Evolutionary conservation across 2,888 invertebrate species (phyloP).

Genomic region (Acronicta aceris): DNA sequence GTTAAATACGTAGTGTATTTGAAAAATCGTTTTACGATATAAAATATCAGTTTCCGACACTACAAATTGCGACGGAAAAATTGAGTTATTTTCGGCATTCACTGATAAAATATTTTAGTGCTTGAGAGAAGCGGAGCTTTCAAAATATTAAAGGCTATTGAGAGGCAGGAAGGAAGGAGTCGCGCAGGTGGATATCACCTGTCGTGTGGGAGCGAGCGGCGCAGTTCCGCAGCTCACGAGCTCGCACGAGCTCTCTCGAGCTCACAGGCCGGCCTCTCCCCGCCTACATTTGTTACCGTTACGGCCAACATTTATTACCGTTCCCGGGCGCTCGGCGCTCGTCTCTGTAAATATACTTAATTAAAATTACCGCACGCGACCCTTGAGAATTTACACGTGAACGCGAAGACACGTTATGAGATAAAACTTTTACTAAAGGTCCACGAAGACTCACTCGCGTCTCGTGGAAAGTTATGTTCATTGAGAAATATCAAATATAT

Average conservation of each 20-base stretch:
- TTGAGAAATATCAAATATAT: slow-evolving; percentile 24
- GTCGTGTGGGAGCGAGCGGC: slow-evolving; percentile 57
- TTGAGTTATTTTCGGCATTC: slow-evolving; percentile 55
- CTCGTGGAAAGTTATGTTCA: slow-evolving; percentile 16
- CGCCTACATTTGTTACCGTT: slow-evolving; percentile 81
- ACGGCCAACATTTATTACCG: slow-evolving; percentile 81
- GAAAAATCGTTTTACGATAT: slow-evolving; percentile 33
- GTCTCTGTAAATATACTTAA: slow-evolving; percentile 84
- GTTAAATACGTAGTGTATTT: slow-evolving; percentile 22
- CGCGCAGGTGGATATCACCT: slow-evolving; percentile 76
- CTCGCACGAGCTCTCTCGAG: slow-evolving; percentile 31
- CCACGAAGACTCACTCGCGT: slow-evolving; percentile 28
- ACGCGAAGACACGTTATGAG: slow-evolving; percentile 72
- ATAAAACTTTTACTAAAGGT: slow-evolving; percentile 70
- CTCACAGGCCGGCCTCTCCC: slow-evolving; percentile 45
- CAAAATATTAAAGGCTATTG: slow-evolving; percentile 64
- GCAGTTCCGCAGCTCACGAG: slow-evolving; percentile 45
- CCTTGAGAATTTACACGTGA: slow-evolving; percentile 71
- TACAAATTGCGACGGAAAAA: slow-evolving; percentile 31
- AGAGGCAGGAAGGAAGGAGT: slow-evolving; percentile 74
- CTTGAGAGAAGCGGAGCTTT: slow-evolving; percentile 54
- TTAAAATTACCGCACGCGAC: slow-evolving; percentile 84
- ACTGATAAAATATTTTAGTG: slow-evolving; percentile 57
- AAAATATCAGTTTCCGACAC: slow-evolving; percentile 39
- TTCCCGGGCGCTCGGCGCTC: slow-evolving; percentile 70